Conservation (phyloP, 2,797 vertebrate species). For the Spondyliosoma cantharus region DNA sequence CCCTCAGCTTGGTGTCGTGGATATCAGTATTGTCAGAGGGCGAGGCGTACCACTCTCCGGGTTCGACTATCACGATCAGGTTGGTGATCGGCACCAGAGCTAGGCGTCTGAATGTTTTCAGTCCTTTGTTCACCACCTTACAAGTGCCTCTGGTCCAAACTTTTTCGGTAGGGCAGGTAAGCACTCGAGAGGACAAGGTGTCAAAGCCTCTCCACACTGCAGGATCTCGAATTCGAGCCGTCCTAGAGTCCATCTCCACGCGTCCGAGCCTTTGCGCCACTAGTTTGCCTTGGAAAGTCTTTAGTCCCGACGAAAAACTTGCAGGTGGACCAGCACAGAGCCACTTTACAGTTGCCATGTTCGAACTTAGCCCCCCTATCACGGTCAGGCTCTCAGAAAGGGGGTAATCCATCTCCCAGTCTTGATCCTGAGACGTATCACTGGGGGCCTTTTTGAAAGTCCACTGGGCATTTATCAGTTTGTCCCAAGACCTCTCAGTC, state of each 20-base stretch:
- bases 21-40: no score
- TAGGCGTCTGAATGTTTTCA: neutral
- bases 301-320: neutral
- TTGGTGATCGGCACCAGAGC: neutral
- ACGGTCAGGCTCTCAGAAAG: neutral
- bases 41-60: slow-evolving; percentile 34
- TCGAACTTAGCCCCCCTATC: no score
- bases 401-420: slow-evolving; percentile 9
- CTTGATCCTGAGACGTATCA: rapidly evolving
- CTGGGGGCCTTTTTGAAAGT: slow-evolving; percentile 1
- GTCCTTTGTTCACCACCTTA: slow-evolving; percentile 23
- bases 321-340: neutral
- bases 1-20: no score
- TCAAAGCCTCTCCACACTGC: slow-evolving; percentile 23
- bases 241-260: neutral
- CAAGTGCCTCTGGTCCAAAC: slow-evolving; percentile 40
- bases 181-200: slow-evolving; percentile 13
- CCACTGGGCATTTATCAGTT: neutral
- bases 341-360: neutral
- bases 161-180: neutral
- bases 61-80: slow-evolving; percentile 2
- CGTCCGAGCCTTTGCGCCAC: neutral
- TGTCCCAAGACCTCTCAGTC: neutral
- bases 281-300: no score
- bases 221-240: neutral